Evolutionary conservation across 2,113 vertebrate genomes (phyloP).

Genomic region (Anarrhichthys ocellatus): DNA sequence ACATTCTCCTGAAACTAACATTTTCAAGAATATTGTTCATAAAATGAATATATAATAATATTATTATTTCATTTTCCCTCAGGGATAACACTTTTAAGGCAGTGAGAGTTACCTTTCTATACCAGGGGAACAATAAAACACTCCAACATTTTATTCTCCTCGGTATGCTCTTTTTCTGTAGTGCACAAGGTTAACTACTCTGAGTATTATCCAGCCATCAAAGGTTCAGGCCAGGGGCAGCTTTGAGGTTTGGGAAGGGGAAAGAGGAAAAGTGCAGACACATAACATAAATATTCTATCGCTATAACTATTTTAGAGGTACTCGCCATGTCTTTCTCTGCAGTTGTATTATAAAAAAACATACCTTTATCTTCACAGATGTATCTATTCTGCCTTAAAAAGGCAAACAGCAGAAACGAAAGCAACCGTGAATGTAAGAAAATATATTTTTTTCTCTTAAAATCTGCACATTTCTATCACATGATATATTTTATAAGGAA

Average conservation of each 20-base stretch:
- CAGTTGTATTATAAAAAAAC: neutral
- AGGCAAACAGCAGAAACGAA: neutral
- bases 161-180: neutral
- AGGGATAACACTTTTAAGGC: neutral
- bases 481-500: neutral
- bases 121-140: conserved; percentile 24
- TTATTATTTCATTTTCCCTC: neutral
- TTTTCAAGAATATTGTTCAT: neutral
- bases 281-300: conserved; percentile 7
- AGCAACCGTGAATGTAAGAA: neutral
- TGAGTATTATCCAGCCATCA: conserved; percentile 17
- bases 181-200: conserved; percentile 29
- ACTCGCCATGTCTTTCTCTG: neutral
- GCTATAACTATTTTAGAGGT: neutral
- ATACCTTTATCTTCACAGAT: neutral
- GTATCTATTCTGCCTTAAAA: neutral
- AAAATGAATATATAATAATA: neutral
- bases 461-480: neutral
- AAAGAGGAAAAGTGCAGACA: conserved; percentile 9
- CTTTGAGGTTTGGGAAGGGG: conserved; percentile 21
- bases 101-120: neutral
- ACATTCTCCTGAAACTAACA: neutral
- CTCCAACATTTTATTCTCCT: neutral
- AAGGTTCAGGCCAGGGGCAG: conserved; percentile 28
- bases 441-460: neutral